A percentile compares a stretch with the other conserved stretches of the same genome.
Conservation (phyloP, 2,888 invertebrate species). For the Synanthedon myopaeformis region DNA sequence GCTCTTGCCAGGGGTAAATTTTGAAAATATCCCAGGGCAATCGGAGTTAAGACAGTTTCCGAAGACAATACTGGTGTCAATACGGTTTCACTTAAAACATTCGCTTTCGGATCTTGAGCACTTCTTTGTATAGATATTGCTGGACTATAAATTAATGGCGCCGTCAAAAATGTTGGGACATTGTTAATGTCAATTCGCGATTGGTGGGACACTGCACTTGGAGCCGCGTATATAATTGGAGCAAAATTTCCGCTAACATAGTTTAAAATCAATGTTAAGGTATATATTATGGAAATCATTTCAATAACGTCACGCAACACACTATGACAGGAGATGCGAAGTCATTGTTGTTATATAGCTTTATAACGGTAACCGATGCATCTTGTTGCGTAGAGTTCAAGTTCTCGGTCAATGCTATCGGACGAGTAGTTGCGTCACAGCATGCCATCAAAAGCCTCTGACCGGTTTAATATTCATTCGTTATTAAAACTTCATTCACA, state of each 20-base stretch:
- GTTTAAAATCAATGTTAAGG: conserved; percentile 10
- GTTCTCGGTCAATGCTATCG: conserved; percentile 42
- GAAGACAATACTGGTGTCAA: conserved; percentile 24
- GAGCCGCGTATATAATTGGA: conserved; percentile 51
- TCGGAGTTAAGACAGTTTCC: conserved; percentile 35
- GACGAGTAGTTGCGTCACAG: conserved; percentile 48
- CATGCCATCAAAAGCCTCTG: conserved; percentile 31
- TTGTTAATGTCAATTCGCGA: conserved; percentile 64
- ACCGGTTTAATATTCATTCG: conserved; percentile 40
- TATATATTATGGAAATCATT: conserved; percentile 35
- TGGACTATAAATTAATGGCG: conserved; percentile 40
- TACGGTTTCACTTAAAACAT: conserved; percentile 19
- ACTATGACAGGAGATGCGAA: conserved; percentile 22
- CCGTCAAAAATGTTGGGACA: conserved; percentile 23
- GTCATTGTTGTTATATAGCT: conserved; percentile 45
- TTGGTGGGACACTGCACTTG: conserved; percentile 69
- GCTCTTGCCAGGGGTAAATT: conserved; percentile 49
- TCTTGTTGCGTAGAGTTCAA: conserved; percentile 38
- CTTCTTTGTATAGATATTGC: conserved; percentile 10
- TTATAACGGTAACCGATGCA: conserved; percentile 49
- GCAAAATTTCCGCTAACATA: conserved; percentile 28
- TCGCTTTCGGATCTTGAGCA: conserved; percentile 20
- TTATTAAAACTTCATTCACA: not conserved
- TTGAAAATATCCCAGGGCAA: conserved; percentile 44
- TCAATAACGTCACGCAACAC: conserved; percentile 16